Percentiles rank a stretch among this genome's conserved stretches.
These are phyloP conservation scores for Diachasma alloeum DNA, from an alignment of 1,140 invertebrate species.

Conservation along the genomic window DNA sequence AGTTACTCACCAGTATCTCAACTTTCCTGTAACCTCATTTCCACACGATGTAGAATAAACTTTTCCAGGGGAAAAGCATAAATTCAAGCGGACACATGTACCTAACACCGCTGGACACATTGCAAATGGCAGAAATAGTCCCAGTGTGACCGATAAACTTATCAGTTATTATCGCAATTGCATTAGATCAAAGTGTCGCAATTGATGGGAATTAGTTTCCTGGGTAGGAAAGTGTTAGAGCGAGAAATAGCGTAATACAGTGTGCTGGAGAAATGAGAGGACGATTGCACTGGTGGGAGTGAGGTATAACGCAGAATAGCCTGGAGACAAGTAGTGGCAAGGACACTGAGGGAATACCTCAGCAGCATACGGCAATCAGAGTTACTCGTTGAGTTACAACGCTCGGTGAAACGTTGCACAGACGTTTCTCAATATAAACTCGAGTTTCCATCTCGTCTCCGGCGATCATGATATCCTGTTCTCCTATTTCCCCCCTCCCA, in stretches of 20 bases:
- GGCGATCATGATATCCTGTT: background rate
- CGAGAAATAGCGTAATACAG: background rate
- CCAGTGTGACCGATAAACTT: background rate
- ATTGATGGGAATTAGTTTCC: background rate
- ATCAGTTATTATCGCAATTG: background rate
- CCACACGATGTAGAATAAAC: background rate
- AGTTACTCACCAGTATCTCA: background rate
- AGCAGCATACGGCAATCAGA: constrained; percentile 32
- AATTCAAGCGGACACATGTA: background rate
- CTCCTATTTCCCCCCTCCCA: background rate
- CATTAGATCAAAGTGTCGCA: background rate
- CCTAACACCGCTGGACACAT: background rate
- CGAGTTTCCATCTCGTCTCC: background rate
- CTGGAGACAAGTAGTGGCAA: background rate
- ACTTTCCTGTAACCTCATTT: background rate
- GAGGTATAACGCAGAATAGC: background rate
- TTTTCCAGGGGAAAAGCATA: background rate
- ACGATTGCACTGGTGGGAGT: too few relatives aligned
- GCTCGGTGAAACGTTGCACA: background rate
- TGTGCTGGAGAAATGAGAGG: background rate
- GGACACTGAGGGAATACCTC: background rate
- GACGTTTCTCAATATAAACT: constrained; percentile 16
- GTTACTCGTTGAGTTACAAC: constrained; percentile 18
- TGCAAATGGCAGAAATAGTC: background rate
- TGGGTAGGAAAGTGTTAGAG: background rate